Percentiles rank a stretch among this genome's conserved stretches.
These are phyloP conservation scores for Phaenicophaeus curvirostris DNA, from an alignment of 2,797 vertebrate species.

Conservation along the genomic window DNA sequence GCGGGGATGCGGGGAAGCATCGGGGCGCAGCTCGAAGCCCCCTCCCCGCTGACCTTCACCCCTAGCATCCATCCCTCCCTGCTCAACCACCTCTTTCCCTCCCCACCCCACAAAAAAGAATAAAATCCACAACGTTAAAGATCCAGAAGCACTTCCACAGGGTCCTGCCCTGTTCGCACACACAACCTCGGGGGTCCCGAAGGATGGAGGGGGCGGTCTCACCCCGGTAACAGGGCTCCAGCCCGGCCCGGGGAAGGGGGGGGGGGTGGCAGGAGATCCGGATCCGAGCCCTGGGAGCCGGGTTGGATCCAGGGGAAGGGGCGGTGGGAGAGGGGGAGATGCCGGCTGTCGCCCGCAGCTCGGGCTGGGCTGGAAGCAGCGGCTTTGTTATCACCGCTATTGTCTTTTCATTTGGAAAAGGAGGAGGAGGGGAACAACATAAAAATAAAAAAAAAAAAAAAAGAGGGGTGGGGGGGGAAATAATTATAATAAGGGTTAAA, in stretches of 20 bases:
- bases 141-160: conserved; percentile 57
- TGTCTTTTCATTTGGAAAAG: conserved; percentile 9
- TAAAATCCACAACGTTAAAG: not conserved
- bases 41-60: not conserved
- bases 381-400: conserved; percentile 50
- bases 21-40: not conserved
- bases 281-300: not conserved
- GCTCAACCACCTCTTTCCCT: no score
- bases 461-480: no score
- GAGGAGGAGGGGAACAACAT: no score
- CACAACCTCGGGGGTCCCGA: conserved; percentile 6
- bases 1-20: not conserved
- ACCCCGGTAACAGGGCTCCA: not conserved
- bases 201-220: not conserved
- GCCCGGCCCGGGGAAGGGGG: not conserved
- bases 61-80: not conserved
- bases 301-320: not conserved
- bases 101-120: no score
- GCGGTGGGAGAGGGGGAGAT: not conserved
- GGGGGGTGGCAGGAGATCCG: not conserved
- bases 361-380: conserved; percentile 33
- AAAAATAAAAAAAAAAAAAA: not conserved
- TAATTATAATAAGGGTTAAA: no score
- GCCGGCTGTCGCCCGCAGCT: not conserved
- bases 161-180: conserved; percentile 76